These are phyloP conservation scores for Ornithoptera alexandrae DNA, from an alignment of 2,888 invertebrate species.

Conservation along the genomic window DNA sequence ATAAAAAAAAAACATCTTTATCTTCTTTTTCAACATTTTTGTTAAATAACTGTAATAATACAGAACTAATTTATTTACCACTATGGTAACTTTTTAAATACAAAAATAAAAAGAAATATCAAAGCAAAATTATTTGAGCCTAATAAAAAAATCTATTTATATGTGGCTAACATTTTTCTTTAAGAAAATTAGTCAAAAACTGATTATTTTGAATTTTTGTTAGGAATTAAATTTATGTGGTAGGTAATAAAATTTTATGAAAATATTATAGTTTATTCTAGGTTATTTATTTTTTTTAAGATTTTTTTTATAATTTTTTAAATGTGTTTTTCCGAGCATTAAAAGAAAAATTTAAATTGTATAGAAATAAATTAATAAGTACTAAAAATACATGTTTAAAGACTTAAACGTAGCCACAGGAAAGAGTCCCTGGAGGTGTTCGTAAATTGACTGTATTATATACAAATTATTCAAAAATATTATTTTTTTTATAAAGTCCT, in stretches of 20 bases:
- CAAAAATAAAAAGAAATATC: background rate
- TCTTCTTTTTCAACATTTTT: too few species aligned
- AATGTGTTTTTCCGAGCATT: background rate
- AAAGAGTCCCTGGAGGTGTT: slow-evolving; percentile 36
- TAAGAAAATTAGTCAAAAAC: too few species aligned
- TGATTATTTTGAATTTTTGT: too few species aligned
- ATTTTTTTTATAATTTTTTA: background rate
- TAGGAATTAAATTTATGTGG: too few species aligned
- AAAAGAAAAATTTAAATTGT: slow-evolving; percentile 1
- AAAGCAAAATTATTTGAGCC: background rate
- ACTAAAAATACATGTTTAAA: slow-evolving; percentile 3
- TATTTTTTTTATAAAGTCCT: slow-evolving; percentile 61
- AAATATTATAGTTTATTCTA: too few species aligned
- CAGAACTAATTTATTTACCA: too few species aligned
- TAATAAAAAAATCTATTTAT: background rate
- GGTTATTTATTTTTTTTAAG: background rate
- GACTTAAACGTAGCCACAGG: background rate
- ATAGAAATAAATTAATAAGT: slow-evolving; percentile 12
- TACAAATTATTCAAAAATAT: slow-evolving; percentile 56
- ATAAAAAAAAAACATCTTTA: too few species aligned
- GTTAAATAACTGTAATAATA: too few species aligned
- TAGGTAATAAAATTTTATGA: too few species aligned
- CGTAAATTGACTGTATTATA: slow-evolving; percentile 51
- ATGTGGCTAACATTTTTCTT: too few species aligned
- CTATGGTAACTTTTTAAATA: background rate